Evolutionary conservation across 2,113 vertebrate genomes (phyloP), one percentile per base, ranked within the genome.

Genomic region (Ibidorhyncha struthersii): DNA sequence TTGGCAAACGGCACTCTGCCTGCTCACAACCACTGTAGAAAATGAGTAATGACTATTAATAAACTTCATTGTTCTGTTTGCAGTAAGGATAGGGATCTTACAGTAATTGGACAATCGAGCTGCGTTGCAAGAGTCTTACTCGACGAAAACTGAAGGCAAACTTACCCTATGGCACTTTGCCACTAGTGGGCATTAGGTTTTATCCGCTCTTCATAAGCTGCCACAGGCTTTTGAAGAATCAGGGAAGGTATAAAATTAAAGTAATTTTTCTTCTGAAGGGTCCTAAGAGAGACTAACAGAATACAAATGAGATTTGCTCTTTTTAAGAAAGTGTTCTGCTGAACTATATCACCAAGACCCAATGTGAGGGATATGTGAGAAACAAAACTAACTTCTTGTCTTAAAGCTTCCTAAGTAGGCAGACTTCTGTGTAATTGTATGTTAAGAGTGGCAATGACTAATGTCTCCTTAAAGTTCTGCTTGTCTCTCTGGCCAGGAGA

Each of bases 1-100:
- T 86, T 91, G 91, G 77, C 86, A 71, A 38, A 59, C 50, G 52
- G 69, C 5, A 2, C 59, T 87, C 53, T 69, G 52, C 47, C 47
- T 83, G 45, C 72, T 89, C 30, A 21, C 84, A 71, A 6, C 52
- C 25, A 25, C 69, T 91, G 61, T 30, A 74, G 76, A n/a, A 94
- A 82, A 91, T 91, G 94, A 96, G 34, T 89, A 91, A 91, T 86
- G 41, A 49, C 83, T 89, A 32, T 94, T 96, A 94, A 95, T 96
- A 95, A 95, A 87, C 66, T 80, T 82, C n/a, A 30, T 63, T 79
- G 77, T 81, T 96, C 49, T 56, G 45, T 79, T 94, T 53, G 81
- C 65, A 76, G 45, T 59, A 79, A 77, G 80, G 65, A 32, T 52
- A 62, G 56, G 53, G 72, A 74, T 92, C 72, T 92, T n/a, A 2